Percentiles rank a stretch among this genome's conserved stretches.
These are phyloP conservation scores for Athalia cordata DNA, from an alignment of 2,888 invertebrate species.

Conservation along the genomic window DNA sequence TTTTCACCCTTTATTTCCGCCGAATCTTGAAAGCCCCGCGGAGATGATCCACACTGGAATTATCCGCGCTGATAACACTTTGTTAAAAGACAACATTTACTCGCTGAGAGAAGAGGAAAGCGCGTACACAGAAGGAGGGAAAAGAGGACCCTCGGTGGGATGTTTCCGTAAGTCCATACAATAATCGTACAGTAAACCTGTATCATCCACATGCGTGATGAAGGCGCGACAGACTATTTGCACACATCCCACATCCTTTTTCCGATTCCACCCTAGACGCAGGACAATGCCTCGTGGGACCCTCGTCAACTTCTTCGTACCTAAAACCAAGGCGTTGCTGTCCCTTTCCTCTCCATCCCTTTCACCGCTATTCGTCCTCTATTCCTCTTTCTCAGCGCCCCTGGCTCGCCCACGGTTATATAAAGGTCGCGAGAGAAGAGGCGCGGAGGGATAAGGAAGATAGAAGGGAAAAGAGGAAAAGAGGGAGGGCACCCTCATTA, in stretches of 20 bases:
- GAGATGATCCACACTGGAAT: not conserved
- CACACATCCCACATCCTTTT: slow-evolving; percentile 7
- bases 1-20: not conserved
- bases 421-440: slow-evolving; percentile 46
- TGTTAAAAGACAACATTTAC: slow-evolving; percentile 22
- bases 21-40: not conserved
- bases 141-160: not conserved
- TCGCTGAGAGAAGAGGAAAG: not conserved
- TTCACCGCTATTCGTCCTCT: not conserved
- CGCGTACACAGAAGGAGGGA: not conserved
- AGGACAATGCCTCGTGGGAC: slow-evolving; percentile 36
- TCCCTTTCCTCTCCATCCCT: slow-evolving; percentile 1
- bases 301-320: slow-evolving; percentile 40
- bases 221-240: slow-evolving; percentile 34
- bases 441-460: not conserved
- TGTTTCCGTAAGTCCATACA: slow-evolving; percentile 21
- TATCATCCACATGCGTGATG: slow-evolving; percentile 30
- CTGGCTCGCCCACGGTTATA: slow-evolving; percentile 23
- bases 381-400: slow-evolving; percentile 37
- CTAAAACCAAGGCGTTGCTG: not conserved
- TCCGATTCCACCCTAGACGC: not conserved
- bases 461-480: slow-evolving; percentile 8
- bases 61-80: not conserved
- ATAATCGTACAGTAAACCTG: slow-evolving; percentile 38
- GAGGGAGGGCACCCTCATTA: slow-evolving; percentile 58